Evolutionary conservation across 1,140 invertebrate species (phyloP), one percentile per base, ranked within the genome.

Genomic region (Bactericera cockerelli): DNA sequence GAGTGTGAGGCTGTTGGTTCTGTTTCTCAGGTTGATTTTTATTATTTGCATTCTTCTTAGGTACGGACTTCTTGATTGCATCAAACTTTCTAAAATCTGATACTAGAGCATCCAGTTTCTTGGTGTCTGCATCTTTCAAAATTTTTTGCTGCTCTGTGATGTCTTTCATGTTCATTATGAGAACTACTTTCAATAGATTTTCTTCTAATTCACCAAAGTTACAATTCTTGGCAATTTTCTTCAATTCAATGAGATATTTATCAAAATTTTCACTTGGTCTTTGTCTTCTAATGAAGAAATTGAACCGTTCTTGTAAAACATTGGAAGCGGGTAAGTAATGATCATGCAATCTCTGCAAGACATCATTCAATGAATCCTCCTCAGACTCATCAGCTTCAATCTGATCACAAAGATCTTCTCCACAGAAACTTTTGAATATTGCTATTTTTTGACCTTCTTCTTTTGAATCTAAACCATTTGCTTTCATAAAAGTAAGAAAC

Each of bases 171-270:
- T 49, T 49, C 22, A 49, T 19, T 10, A 49, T 49, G 8, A 49
- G 22, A 49, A 16, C 42, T 10, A 49, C 56, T 24, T 56, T 60
- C 10, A 61, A 39, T 19, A 60, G 14, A 60, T 6, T 61, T 11
- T 61, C 60, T 22, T 33, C 60, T 28, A 60, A 57, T 16, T 61
- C 57, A 25, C 57, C 57, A 59, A 61, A 61, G 31, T 59, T 59
- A 59, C 60, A 61, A 26, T 59, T 61, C 26, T 59, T 61, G n/a
- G n/a, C 49, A 19, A 11, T 4, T 61, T 61, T 61, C 42, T 60
- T 61, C 39, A 61, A 33, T 16, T 61, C 60, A 22, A 28, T 60
- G n/a, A 61, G 16, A 59, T 60, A 61, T 19, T 31, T 26, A 49
- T 61, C 60, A 61, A 61, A 61, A 19, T n/a, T 39, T 19, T 61